phyloP scores from a whole-genome alignment of 92 coral and sea anemone genomes.

The Anthopleura xanthogrammica region DNA sequence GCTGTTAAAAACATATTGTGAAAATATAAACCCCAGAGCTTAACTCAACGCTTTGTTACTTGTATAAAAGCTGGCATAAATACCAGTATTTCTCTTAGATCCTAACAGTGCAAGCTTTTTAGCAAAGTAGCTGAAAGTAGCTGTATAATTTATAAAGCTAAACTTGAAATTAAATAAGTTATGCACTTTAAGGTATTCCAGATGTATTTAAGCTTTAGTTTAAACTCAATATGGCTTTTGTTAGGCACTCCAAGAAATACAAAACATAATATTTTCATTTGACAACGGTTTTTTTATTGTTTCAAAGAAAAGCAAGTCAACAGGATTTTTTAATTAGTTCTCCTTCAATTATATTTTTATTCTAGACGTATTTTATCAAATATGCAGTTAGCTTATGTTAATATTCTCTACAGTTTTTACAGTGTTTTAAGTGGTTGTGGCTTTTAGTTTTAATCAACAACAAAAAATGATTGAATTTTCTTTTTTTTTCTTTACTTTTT shows the following conservation, averaged over 20 bases:
- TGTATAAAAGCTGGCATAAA: neutral
- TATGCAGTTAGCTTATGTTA: neutral
- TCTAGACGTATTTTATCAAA: neutral
- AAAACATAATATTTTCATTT: neutral
- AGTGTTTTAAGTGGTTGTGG: neutral
- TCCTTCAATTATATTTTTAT: neutral
- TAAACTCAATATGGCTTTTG: neutral
- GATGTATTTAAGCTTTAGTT: neutral
- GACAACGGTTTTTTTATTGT: no score
- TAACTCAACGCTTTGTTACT: no score
- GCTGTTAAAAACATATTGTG: neutral
- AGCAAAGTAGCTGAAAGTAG: no score
- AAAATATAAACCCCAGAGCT: no score
- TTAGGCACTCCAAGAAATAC: neutral
- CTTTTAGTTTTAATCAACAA: neutral
- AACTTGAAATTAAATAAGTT: neutral
- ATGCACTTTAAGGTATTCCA: neutral
- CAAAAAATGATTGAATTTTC: neutral
- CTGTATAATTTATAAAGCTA: no score
- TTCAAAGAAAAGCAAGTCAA: no score
- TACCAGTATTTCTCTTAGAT: neutral
- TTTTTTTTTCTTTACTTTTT: no score
- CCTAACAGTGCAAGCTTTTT: no score
- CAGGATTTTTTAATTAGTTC: neutral
- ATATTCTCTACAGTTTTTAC: neutral